Percentiles rank a stretch among this genome's conserved stretches.
phyloP scores from a whole-genome alignment of 2,888 invertebrate genomes.

The Mongoloraphidia duomilia region DNA sequence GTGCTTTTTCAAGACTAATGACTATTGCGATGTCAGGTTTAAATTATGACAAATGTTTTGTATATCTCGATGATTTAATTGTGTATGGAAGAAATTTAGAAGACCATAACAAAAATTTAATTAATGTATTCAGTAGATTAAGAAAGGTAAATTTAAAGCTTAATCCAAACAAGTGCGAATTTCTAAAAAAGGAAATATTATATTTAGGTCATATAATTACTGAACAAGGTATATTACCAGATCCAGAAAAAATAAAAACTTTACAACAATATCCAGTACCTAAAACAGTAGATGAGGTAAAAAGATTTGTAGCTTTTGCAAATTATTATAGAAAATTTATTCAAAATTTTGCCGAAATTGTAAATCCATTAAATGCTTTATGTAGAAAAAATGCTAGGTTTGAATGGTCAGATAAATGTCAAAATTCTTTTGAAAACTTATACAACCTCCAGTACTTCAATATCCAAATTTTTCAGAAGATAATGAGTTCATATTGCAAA shows the following conservation, averaged over 20 bases:
- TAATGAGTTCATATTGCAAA: not conserved
- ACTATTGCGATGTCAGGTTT: slow-evolving; percentile 16
- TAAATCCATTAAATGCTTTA: not conserved
- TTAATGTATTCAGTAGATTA: slow-evolving; percentile 10
- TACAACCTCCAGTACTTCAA: not conserved
- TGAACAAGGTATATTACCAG: not conserved
- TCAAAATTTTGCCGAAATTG: not conserved
- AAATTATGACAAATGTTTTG: slow-evolving; percentile 14
- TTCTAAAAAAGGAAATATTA: slow-evolving; percentile 12
- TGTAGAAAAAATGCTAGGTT: not conserved
- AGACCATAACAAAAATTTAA: slow-evolving; percentile 14
- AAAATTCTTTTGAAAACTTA: not conserved
- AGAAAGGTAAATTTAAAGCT: slow-evolving; percentile 14
- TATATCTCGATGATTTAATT: slow-evolving; percentile 14
- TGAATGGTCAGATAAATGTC: not conserved
- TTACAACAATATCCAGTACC: not conserved
- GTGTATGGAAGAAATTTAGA: slow-evolving; percentile 14
- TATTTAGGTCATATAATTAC: slow-evolving; percentile 6
- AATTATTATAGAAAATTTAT: not conserved
- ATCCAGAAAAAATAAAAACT: not conserved
- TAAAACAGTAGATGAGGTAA: not conserved
- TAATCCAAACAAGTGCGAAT: slow-evolving; percentile 15
- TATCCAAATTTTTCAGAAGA: not conserved
- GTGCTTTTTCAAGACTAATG: slow-evolving; percentile 17
- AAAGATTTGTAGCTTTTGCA: not conserved